Base-by-base conservation (phyloP, 2,113 vertebrate genomes). In the Orthonyx spaldingii region DNA sequence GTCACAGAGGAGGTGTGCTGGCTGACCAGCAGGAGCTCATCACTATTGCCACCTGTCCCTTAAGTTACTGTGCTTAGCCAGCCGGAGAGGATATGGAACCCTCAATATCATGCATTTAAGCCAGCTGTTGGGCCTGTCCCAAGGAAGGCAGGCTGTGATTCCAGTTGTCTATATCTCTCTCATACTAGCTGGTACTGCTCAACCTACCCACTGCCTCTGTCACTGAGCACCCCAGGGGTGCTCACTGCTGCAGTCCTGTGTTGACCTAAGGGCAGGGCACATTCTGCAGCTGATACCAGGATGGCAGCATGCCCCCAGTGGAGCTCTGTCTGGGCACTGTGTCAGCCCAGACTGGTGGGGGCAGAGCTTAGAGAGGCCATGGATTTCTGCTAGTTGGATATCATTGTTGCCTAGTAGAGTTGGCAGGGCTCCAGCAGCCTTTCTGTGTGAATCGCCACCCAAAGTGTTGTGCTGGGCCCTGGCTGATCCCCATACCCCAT, bases 401-500 rank as follows among this genome's bases (percentile, higher is more conserved):
- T 28, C 41, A 46, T n/a, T n/a, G n/a, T n/a, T n/a, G n/a, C 23
- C 56, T 44, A 24, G n/a, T 26, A n/a, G 13, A 24, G 28, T 30
- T 41, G 65, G 24, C 56, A 63, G 65, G 35, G 24, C n/a, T 55
- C 35, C 49, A 56, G n/a, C 66, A 20, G 7, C 7, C n/a, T 41
- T 63, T 30, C 56, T 10, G 20, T 20, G 20, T 18, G 41, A 20
- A 24, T 61, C 14, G 9, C 6, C 13, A 6, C 19, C 23, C n/a
- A 13, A 9, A 55, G 16, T 26, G 16, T 28, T 63, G 24, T 18
- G 24, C 41, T 46, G 11, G 33, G 28, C 39, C 33, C 12, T 69
- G 47, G 6, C 35, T 79, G 41, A n/a, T 24, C 0, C 1, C 24
- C n/a, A 56, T 15, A n/a, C 6, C 20, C n/a, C 5, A 1, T 16